phyloP scores from a whole-genome alignment of 2,797 vertebrate species.

The Percopsis omiscomaycus region DNA sequence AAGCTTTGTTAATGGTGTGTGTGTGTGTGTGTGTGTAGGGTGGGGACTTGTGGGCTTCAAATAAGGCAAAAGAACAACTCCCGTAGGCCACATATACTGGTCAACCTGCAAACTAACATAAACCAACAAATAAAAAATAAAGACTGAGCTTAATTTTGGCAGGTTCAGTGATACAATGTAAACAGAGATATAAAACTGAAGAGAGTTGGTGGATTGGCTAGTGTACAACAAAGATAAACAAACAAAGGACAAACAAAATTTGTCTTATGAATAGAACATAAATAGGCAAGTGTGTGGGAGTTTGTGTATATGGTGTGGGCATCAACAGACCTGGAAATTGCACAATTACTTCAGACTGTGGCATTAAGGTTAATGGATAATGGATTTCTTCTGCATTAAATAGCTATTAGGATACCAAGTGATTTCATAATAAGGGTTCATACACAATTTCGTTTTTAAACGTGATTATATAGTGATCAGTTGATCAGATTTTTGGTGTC shows the following conservation, averaged over 20 bases:
- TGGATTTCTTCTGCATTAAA: no score
- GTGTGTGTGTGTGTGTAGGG: conserved; percentile 6
- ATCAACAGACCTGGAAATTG: no score
- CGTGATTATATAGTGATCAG: no score
- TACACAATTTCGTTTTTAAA: no score
- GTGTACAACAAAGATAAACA: conserved; percentile 37
- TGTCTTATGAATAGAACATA: no score
- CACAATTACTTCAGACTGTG: no score
- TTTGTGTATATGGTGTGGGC: background rate
- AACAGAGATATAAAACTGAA: conserved; percentile 50
- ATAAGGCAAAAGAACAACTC: conserved; percentile 66
- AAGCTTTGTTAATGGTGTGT: background rate
- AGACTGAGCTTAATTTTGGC: conserved; percentile 68
- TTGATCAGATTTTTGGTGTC: no score
- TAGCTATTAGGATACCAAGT: no score
- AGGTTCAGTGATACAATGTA: conserved; percentile 71
- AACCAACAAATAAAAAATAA: conserved; percentile 20
- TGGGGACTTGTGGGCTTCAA: conserved; percentile 63
- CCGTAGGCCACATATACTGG: conserved; percentile 31
- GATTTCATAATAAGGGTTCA: no score
- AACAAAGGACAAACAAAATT: background rate
- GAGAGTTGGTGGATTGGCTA: conserved; percentile 48
- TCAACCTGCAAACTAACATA: conserved; percentile 23
- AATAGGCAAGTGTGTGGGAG: background rate
- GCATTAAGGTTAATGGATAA: no score